Conservation (phyloP, 2,888 invertebrate species). For the Tholera decimalis region DNA sequence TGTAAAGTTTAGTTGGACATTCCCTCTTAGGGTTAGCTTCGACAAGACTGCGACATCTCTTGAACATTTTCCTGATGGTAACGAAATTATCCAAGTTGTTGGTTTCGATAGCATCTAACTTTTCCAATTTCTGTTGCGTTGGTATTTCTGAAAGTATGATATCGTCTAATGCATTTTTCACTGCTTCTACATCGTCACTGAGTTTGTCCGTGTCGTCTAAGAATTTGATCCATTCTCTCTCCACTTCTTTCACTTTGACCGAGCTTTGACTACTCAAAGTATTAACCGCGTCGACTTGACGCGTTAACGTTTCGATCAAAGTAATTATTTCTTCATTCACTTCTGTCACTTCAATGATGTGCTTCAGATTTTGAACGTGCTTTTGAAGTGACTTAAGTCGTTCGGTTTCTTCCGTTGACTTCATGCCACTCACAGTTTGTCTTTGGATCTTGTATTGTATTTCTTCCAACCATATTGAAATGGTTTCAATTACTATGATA, state of each 20-base stretch:
- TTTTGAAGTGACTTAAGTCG: conserved; percentile 86
- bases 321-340: conserved; percentile 93
- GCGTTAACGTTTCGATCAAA: conserved; percentile 91
- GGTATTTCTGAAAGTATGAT: conserved; percentile 92
- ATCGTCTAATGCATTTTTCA: conserved; percentile 90
- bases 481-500: conserved; percentile 94
- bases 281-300: conserved; percentile 94
- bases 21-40: conserved; percentile 94
- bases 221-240: conserved; percentile 94
- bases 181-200: conserved; percentile 86
- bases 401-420: conserved; percentile 75
- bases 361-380: conserved; percentile 91
- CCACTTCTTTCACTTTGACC: conserved; percentile 88
- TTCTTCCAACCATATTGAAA: conserved; percentile 96
- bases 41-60: conserved; percentile 92
- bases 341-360: conserved; percentile 93
- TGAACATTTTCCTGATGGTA: conserved; percentile 92
- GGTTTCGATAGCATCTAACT: conserved; percentile 93
- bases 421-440: conserved; percentile 75
- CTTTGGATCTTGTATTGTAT: conserved; percentile 95
- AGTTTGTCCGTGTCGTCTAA: conserved; percentile 92
- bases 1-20: conserved; percentile 93
- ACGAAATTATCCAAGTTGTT: conserved; percentile 92
- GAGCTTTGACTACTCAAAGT: conserved; percentile 90
- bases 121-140: conserved; percentile 93